A percentile compares a stretch with the other conserved stretches of the same genome.
These are phyloP conservation scores for Saccopteryx bilineata DNA, from an alignment of 2,113 vertebrate genomes.

Conservation along the genomic window DNA sequence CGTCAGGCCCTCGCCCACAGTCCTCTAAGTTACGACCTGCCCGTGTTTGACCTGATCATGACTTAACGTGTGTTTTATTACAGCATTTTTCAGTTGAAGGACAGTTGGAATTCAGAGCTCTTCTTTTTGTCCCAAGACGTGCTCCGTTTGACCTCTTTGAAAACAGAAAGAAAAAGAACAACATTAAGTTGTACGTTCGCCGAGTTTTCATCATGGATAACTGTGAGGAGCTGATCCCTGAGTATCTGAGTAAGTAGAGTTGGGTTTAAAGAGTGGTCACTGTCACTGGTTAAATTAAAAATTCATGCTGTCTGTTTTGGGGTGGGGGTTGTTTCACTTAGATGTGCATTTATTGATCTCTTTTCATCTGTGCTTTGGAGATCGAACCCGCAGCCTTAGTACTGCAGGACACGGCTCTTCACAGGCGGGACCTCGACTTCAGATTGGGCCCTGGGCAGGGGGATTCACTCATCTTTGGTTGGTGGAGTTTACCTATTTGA, in stretches of 20 bases:
- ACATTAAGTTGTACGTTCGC: slow-evolving; percentile 97
- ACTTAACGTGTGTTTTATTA: fast-evolving
- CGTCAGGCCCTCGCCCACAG: fast-evolving
- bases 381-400: no score
- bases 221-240: slow-evolving; percentile 97
- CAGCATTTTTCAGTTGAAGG: slow-evolving; percentile 99
- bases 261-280: fast-evolving
- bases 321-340: no score
- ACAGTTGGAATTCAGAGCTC: slow-evolving; percentile 96
- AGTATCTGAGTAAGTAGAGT: slow-evolving; percentile 95
- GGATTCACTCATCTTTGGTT: fast-evolving
- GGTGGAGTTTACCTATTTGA: fast-evolving
- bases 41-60: fast-evolving
- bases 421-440: no score
- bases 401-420: no score
- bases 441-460: fast-evolving
- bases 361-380: no score
- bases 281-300: no score
- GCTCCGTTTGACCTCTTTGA: slow-evolving; percentile 97
- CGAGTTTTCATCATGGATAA: slow-evolving; percentile 99
- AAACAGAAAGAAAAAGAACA: slow-evolving; percentile 98
- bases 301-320: no score
- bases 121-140: slow-evolving; percentile 95
- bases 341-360: no score
- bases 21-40: fast-evolving